Base-by-base conservation (phyloP, 2,113 vertebrate species). In the Epinephelus cyanopodus region DNA sequence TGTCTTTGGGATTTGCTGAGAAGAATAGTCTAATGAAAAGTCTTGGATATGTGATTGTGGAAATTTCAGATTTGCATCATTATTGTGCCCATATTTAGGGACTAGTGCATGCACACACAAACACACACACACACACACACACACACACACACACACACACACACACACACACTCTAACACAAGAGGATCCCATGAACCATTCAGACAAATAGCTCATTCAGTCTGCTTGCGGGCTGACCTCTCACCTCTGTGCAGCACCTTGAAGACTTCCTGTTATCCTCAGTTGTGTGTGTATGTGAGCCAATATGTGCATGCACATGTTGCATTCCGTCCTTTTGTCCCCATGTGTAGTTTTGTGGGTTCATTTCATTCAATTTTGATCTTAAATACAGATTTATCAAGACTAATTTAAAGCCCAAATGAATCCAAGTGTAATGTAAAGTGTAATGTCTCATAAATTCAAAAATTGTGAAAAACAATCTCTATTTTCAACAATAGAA, bases 151-250 rank as follows among this genome's bases (percentile, higher is more conserved):
- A 58, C 14, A 56, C 48, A 65, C 63, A 82, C 10, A 69, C 48
- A 29, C 29, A 29, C 29, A 29, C 29, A 69, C 12, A 68, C 19
- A 52, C 72, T 75, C 9, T 1, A 53, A 79, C n/a, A 37, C 66
- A 71, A 15, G 69, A 56, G 47, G 53, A 71, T 72, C 54, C 65
- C 58, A 67, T 63, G 62, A 82, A 50, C 66, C n/a, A n/a, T n/a
- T n/a, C n/a, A 86, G 77, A 91, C 79, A 91, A 81, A 86, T 4
- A 15, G 52, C 53, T 57, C 78, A 84, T 89, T 92, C 76, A 82
- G 52, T 82, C 72, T 72, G 67, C 37, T 64, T 68, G 25, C 45
- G 25, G 45, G 37, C 69, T 47, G 72, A 73, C 71, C 75, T 65
- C 70, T 39, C 63, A 80, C 74, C 69, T 74, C 61, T 78, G 50